Evolutionary conservation across 37 sponge, comb jelly and placozoan species (phyloP).

Genomic region (Theonella swinhoei): DNA sequence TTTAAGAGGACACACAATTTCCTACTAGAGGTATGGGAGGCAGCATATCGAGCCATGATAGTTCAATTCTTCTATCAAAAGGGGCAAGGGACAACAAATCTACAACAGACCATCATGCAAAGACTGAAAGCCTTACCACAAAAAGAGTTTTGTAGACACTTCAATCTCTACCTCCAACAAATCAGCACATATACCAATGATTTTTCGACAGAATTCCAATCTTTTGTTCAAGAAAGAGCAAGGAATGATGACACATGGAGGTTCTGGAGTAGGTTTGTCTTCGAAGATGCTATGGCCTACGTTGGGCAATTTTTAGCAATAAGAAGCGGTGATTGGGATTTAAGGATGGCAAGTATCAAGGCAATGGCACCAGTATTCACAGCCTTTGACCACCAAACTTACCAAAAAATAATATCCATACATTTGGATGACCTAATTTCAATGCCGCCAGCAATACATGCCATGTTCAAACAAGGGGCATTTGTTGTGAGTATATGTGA

Average conservation of each 20-base stretch:
- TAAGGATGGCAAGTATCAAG: constrained; percentile 30
- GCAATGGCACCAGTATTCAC: constrained; percentile 36
- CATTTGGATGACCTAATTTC: constrained; percentile 18
- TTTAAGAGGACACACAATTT: constrained; percentile 43
- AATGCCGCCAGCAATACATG: not conserved
- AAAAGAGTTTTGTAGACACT: too few species aligned
- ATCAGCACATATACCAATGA: too few species aligned
- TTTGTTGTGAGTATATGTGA: constrained; percentile 16
- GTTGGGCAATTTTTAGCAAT: constrained; percentile 23
- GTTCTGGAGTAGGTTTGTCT: constrained; percentile 35
- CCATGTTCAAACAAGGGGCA: constrained; percentile 6
- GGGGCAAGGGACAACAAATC: too few species aligned
- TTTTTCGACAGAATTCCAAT: too few species aligned
- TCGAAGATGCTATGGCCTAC: constrained; percentile 34
- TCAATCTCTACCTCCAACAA: too few species aligned
- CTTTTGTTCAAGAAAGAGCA: constrained; percentile 1
- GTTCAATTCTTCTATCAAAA: not conserved
- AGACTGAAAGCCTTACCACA: too few species aligned
- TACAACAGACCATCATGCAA: too few species aligned
- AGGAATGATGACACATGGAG: constrained; percentile 33
- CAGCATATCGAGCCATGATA: constrained; percentile 9
- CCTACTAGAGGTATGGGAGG: constrained; percentile 30
- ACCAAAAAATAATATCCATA: constrained; percentile 19
- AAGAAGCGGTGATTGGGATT: constrained; percentile 24
- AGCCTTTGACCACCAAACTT: constrained; percentile 25